phyloP scores from a whole-genome alignment of 2,888 invertebrate genomes.

The Athalia circularis region DNA sequence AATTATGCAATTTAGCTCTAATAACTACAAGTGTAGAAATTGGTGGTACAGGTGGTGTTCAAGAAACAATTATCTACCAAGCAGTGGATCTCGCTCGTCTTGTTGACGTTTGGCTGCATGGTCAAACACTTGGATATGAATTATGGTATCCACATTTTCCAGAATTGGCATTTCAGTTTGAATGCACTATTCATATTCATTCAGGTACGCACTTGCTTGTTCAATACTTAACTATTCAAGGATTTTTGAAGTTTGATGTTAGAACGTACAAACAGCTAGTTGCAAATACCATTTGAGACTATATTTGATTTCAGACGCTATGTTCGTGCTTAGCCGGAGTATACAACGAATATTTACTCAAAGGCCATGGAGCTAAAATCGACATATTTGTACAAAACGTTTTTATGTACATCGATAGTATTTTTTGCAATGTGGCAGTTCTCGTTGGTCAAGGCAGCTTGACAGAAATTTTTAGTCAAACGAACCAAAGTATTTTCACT shows the following conservation, averaged over 20 bases:
- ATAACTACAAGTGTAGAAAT: background rate
- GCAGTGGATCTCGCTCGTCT: slow-evolving; percentile 93
- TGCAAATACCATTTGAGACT: slow-evolving; percentile 23
- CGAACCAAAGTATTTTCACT: slow-evolving; percentile 76
- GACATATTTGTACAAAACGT: slow-evolving; percentile 95
- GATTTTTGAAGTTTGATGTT: background rate
- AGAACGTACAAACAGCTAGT: background rate
- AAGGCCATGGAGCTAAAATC: slow-evolving; percentile 88
- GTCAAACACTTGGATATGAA: slow-evolving; percentile 86
- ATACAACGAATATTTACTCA: slow-evolving; percentile 95
- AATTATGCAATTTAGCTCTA: background rate
- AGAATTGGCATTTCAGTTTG: slow-evolving; percentile 65
- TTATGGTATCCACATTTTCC: slow-evolving; percentile 68
- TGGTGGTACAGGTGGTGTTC: slow-evolving; percentile 85
- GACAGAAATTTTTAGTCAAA: slow-evolving; percentile 77
- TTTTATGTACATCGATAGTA: slow-evolving; percentile 96
- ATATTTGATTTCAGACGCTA: slow-evolving; percentile 82
- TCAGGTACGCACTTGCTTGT: slow-evolving; percentile 67
- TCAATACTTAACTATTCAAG: background rate
- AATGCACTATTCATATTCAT: slow-evolving; percentile 73
- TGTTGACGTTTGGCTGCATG: slow-evolving; percentile 93
- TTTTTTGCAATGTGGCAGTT: slow-evolving; percentile 90
- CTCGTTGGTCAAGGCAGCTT: slow-evolving; percentile 82
- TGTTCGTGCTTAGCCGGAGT: slow-evolving; percentile 97
- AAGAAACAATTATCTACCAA: slow-evolving; percentile 85